Percentiles rank a stretch among this genome's conserved stretches.
These are phyloP conservation scores for Puma concolor DNA, from an alignment of 2,113 vertebrate genomes.

Conservation along the genomic window DNA sequence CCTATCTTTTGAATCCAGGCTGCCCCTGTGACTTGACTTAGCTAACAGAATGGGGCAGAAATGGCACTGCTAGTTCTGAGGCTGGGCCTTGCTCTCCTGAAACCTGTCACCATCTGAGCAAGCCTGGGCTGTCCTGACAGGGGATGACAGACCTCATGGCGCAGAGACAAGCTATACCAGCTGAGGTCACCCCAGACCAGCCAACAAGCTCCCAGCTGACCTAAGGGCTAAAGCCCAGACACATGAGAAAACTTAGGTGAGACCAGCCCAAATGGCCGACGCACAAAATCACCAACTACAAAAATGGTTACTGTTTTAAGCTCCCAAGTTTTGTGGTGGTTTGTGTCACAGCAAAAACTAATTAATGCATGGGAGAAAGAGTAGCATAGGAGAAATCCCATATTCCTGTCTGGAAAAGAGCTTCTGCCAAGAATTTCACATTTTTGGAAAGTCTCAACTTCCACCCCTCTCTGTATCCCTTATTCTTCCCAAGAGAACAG, in stretches of 20 bases:
- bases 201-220: background rate
- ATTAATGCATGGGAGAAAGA: background rate
- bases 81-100: background rate
- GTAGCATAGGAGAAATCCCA: background rate
- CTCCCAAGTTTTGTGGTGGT: background rate
- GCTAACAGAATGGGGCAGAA: background rate
- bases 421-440: background rate
- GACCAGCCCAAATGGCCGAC: background rate
- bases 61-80: background rate
- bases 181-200: background rate
- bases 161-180: background rate
- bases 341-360: background rate
- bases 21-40: background rate
- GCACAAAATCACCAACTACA: conserved; percentile 16
- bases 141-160: background rate
- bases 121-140: background rate
- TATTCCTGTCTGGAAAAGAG: conserved; percentile 19
- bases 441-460: background rate
- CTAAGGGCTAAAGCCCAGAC: background rate
- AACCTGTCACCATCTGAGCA: background rate
- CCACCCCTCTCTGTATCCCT: background rate
- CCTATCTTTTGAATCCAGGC: background rate
- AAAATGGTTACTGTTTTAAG: background rate
- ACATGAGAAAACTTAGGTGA: background rate
- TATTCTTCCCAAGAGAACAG: conserved; percentile 1